phyloP scores from a whole-genome alignment of 2,113 vertebrate genomes.

The Psittacara wagleri region DNA sequence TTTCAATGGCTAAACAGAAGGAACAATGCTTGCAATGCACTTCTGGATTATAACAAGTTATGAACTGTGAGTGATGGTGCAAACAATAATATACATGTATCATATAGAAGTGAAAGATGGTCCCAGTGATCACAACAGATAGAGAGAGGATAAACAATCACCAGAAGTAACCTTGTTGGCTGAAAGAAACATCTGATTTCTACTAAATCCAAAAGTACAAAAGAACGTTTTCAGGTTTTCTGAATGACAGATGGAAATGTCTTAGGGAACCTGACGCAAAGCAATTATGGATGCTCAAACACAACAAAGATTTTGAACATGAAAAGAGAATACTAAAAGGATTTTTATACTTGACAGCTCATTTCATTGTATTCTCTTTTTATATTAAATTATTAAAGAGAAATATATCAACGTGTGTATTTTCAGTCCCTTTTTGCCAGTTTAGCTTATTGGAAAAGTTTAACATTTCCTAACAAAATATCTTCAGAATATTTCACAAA shows the following conservation, averaged over 20 bases:
- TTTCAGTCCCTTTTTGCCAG: constrained; percentile 35
- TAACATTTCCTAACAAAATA: constrained; percentile 25
- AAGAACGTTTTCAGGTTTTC: constrained; percentile 23
- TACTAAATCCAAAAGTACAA: constrained; percentile 14
- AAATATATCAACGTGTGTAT: constrained; percentile 47
- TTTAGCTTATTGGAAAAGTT: constrained; percentile 51
- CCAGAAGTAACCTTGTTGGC: constrained; percentile 5
- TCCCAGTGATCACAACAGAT: constrained; percentile 26
- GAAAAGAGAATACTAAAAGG: constrained; percentile 71
- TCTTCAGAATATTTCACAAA: constrained; percentile 21
- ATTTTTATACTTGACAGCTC: constrained; percentile 71
- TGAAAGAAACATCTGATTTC: constrained; percentile 9
- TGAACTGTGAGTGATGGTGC: constrained; percentile 5
- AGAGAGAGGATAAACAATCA: constrained; percentile 18
- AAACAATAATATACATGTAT: constrained; percentile 43
- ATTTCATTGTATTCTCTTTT: constrained; percentile 70
- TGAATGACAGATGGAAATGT: constrained; percentile 54
- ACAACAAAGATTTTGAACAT: constrained; percentile 71
- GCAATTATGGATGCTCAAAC: constrained; percentile 67
- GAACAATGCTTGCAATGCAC: background rate
- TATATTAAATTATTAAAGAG: constrained; percentile 67
- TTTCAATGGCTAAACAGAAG: constrained; percentile 47
- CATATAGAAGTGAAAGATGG: background rate
- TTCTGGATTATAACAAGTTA: constrained; percentile 33
- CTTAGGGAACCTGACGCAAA: constrained; percentile 56